Evolutionary conservation across 2,113 vertebrate species (phyloP).

Genomic region (Xiphophorus maculatus): DNA sequence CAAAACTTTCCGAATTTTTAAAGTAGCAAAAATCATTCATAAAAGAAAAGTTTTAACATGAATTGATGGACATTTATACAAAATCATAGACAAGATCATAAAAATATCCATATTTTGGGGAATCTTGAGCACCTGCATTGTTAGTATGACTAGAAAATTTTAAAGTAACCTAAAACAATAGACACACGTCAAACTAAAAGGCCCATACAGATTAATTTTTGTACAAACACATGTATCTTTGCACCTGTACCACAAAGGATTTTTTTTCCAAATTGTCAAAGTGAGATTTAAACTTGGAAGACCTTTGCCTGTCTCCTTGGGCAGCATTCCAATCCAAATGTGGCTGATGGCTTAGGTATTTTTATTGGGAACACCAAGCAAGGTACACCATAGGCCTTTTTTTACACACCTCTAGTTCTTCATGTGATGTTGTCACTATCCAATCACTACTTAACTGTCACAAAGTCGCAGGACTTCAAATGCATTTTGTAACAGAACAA

Average conservation of each 20-base stretch:
- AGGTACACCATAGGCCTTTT: conserved; percentile 39
- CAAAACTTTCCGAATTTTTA: background rate
- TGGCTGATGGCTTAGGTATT: conserved; percentile 37
- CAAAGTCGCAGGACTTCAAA: conserved; percentile 39
- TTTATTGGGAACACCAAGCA: conserved; percentile 19
- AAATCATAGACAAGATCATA: too few species aligned
- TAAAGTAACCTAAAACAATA: background rate
- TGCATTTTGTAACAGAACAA: conserved; percentile 62
- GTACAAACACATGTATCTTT: background rate
- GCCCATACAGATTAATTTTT: background rate
- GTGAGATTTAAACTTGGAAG: conserved; percentile 37
- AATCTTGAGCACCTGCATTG: background rate
- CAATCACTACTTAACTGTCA: conserved; percentile 54
- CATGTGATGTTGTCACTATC: conserved; percentile 42
- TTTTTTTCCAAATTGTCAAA: conserved; percentile 38
- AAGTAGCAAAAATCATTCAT: background rate
- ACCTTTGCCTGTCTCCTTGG: conserved; percentile 4
- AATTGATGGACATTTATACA: background rate
- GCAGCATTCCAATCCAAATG: conserved; percentile 37
- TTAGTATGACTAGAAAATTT: background rate
- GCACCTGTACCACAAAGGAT: background rate
- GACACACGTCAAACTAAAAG: background rate
- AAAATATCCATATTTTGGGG: too few species aligned
- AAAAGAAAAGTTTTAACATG: background rate
- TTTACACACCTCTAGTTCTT: conserved; percentile 58